Percentiles rank a stretch among this genome's conserved stretches.
Evolutionary conservation across 2,113 vertebrate species (phyloP).

Genomic region (Callithrix jacchus): DNA sequence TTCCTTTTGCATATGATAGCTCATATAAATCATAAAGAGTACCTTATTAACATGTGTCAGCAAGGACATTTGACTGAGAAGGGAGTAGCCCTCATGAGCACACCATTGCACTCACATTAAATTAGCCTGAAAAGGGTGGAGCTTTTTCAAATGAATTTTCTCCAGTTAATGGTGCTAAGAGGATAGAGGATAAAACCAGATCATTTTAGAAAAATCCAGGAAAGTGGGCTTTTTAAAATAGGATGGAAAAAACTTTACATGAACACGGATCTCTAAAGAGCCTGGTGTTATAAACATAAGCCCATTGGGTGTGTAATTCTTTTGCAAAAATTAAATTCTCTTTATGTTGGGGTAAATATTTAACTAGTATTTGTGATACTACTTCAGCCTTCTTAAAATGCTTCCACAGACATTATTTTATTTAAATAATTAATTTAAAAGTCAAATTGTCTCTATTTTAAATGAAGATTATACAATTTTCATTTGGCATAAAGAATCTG

Average conservation of each 20-base stretch:
- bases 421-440: background rate
- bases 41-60: background rate
- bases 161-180: background rate
- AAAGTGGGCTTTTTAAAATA: background rate
- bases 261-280: background rate
- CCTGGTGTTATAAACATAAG: background rate
- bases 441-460: too few relatives aligned
- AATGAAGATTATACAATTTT: background rate
- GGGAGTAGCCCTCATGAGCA: background rate
- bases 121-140: background rate
- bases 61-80: background rate
- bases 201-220: conserved; percentile 21
- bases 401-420: background rate
- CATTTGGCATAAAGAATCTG: background rate
- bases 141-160: background rate
- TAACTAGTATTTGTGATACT: background rate
- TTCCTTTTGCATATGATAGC: background rate
- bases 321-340: background rate
- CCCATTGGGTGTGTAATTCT: background rate
- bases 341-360: background rate
- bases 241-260: background rate
- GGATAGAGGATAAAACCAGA: background rate
- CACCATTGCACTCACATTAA: background rate
- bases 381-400: background rate
- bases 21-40: background rate